phyloP scores from a whole-genome alignment of 2,797 vertebrate species.

The Oceanodroma leucorhoa region DNA sequence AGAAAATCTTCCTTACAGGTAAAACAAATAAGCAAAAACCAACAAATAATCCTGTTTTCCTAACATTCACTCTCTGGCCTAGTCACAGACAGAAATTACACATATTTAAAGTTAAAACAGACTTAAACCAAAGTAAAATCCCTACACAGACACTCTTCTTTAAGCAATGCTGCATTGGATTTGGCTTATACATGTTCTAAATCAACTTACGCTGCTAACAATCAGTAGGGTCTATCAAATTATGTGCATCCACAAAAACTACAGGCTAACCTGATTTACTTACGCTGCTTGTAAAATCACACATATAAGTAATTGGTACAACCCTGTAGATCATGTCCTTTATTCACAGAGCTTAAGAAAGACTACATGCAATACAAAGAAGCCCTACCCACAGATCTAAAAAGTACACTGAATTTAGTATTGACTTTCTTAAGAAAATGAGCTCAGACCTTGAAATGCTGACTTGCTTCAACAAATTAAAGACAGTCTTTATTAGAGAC shows the following conservation, averaged over 20 bases:
- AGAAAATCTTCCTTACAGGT: neutral
- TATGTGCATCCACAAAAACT: neutral
- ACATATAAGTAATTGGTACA: neutral
- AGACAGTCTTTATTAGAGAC: neutral
- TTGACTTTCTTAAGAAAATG: neutral
- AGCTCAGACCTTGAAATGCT: neutral
- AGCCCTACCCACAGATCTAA: neutral
- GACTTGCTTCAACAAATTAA: neutral
- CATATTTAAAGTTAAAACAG: neutral
- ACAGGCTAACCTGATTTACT: neutral
- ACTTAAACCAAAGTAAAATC: neutral
- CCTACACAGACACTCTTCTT: neutral
- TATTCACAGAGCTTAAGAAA: neutral
- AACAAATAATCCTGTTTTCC: neutral
- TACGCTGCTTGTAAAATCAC: neutral
- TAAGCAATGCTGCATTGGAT: neutral
- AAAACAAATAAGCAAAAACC: neutral
- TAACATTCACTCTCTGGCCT: neutral
- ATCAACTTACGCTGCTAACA: neutral
- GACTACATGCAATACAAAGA: neutral
- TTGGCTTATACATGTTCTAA: neutral
- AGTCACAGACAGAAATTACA: neutral
- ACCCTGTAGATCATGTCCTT: neutral
- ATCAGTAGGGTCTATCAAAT: neutral
- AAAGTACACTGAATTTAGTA: neutral